These are phyloP conservation scores for Aspidoscelis tigris DNA, from an alignment of 2,113 vertebrate species.

Conservation along the genomic window DNA sequence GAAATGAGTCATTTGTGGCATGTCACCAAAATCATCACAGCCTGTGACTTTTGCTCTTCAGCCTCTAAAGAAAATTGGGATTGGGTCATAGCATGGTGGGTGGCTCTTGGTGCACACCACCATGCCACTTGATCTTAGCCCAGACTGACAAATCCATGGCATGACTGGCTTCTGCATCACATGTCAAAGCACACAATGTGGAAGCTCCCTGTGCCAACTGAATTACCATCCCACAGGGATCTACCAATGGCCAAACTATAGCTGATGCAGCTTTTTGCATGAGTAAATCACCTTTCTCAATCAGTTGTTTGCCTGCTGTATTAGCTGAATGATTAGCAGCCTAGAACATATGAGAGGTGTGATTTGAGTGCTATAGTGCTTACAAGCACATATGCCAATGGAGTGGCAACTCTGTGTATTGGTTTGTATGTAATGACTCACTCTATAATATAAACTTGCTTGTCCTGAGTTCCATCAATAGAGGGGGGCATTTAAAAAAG, in stretches of 20 bases:
- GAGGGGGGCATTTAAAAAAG: constrained; percentile 1
- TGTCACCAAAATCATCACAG: no score
- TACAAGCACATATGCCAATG: neutral
- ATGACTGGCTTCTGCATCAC: no score
- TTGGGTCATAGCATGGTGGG: no score
- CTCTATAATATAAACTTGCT: constrained; percentile 24
- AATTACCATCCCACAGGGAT: constrained; percentile 12
- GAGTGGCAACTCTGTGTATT: constrained; percentile 18
- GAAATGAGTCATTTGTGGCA: no score
- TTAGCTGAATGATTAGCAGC: neutral
- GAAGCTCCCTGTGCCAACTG: constrained; percentile 23
- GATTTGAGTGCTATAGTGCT: neutral
- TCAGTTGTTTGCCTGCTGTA: constrained; percentile 21
- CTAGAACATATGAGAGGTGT: neutral
- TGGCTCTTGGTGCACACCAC: no score
- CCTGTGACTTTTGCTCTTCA: no score
- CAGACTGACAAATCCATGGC: no score
- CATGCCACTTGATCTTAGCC: no score
- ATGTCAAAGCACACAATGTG: neutral
- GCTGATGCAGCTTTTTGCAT: constrained; percentile 18
- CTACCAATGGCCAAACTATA: constrained; percentile 1
- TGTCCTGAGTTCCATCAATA: constrained; percentile 7
- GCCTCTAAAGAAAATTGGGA: no score
- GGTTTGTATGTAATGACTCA: constrained; percentile 21
- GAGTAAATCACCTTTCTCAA: neutral